Evolutionary conservation across 1,140 invertebrate species (phyloP).

Genomic region (Ceratina australensis): DNA sequence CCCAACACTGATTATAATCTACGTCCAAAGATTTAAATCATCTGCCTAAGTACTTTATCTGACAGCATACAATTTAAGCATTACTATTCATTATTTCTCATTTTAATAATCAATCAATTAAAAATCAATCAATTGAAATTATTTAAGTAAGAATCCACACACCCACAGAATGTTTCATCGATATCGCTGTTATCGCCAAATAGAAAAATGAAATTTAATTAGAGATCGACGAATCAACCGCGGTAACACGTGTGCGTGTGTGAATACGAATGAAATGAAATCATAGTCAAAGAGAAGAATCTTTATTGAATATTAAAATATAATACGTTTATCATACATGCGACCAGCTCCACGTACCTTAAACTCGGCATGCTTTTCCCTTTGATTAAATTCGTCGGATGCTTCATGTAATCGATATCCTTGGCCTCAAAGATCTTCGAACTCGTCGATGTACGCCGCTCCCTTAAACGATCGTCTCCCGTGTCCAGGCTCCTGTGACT

Average conservation of each 20-base stretch:
- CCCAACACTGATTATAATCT: slow-evolving; percentile 55
- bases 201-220: background rate
- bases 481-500: slow-evolving; percentile 89
- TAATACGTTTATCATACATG: background rate
- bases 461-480: slow-evolving; percentile 84
- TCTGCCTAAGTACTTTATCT: slow-evolving; percentile 47
- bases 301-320: slow-evolving; percentile 1
- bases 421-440: slow-evolving; percentile 81
- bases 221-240: background rate
- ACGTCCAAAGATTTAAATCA: slow-evolving; percentile 28
- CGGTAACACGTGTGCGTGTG: slow-evolving; percentile 25
- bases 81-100: slow-evolving; percentile 44
- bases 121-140: slow-evolving; percentile 35
- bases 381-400: slow-evolving; percentile 89
- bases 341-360: slow-evolving; percentile 82
- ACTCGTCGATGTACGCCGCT: slow-evolving; percentile 84
- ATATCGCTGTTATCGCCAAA: background rate
- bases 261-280: slow-evolving; percentile 45
- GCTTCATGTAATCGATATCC: slow-evolving; percentile 74
- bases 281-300: slow-evolving; percentile 31
- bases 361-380: slow-evolving; percentile 97
- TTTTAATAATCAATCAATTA: too few species aligned
- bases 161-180: slow-evolving; percentile 23
- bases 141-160: slow-evolving; percentile 28
- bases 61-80: slow-evolving; percentile 55